These are phyloP conservation scores for Cyprinodon diabolis DNA, from an alignment of 2,797 vertebrate genomes.

Conservation along the genomic window DNA sequence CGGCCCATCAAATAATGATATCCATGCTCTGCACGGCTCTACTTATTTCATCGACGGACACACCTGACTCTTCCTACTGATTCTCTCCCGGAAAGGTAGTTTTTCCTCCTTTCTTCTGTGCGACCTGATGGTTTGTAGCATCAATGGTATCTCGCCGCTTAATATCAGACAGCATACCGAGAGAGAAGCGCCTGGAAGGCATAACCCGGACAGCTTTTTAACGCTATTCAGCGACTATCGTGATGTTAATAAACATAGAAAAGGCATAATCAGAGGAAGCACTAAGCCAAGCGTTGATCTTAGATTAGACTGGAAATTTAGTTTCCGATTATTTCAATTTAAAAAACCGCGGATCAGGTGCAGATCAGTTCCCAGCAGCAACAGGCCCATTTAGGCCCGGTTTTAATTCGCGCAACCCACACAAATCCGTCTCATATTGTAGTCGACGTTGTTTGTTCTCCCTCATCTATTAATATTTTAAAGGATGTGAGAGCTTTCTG, in stretches of 20 bases:
- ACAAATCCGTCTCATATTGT: not conserved
- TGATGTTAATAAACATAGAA: not conserved
- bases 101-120: not conserved
- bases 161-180: conserved; percentile 9
- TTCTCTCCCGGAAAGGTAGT: conserved; percentile 58
- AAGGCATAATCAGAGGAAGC: not conserved
- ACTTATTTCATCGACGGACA: conserved; percentile 22
- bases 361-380: conserved; percentile 34
- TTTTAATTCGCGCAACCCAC: not conserved
- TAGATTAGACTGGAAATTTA: conserved; percentile 11
- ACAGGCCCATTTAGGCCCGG: conserved; percentile 39
- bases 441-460: conserved; percentile 9
- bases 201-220: not conserved
- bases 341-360: conserved; percentile 44
- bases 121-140: not conserved
- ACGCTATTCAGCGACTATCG: conserved; percentile 18
- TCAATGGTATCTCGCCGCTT: not conserved
- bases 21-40: conserved; percentile 29
- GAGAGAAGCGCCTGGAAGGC: conserved; percentile 32
- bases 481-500: conserved; percentile 26
- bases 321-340: conserved; percentile 9
- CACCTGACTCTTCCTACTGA: conserved; percentile 44
- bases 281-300: not conserved
- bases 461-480: conserved; percentile 49
- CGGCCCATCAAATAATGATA: conserved; percentile 60